These are phyloP conservation scores for Bufo bufo DNA, from an alignment of 2,113 vertebrate genomes.

Conservation along the genomic window DNA sequence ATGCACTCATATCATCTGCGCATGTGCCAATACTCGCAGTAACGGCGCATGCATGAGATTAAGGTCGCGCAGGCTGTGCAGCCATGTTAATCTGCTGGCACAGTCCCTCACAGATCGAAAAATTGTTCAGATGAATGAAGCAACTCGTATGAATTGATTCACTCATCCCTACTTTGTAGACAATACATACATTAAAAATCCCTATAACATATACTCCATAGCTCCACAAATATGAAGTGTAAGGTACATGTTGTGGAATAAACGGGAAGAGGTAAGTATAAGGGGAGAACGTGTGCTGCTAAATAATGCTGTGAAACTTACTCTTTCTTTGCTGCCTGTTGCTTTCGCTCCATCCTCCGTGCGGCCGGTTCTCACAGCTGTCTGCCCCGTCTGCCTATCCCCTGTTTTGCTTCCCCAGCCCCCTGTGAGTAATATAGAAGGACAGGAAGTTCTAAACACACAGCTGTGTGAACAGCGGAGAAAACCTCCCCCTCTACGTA, in stretches of 20 bases:
- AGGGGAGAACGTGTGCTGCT: not conserved
- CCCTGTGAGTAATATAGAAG: conserved; percentile 51
- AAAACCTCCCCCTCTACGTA: not conserved
- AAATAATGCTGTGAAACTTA: conserved; percentile 12
- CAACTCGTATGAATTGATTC: no score
- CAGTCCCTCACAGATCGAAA: no score
- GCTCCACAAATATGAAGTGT: not conserved
- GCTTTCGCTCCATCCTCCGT: conserved; percentile 32
- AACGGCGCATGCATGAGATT: no score
- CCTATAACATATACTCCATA: not conserved
- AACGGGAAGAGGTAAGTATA: no score
- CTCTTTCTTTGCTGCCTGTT: conserved; percentile 32
- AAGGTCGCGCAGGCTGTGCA: no score
- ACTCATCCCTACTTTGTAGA: no score
- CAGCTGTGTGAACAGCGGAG: conserved; percentile 39
- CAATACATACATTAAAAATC: not conserved
- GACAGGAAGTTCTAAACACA: conserved; percentile 50
- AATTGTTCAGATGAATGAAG: no score
- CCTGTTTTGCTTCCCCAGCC: conserved; percentile 27
- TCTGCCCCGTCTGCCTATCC: conserved; percentile 34
- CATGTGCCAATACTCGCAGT: no score
- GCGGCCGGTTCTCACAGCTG: conserved; percentile 48
- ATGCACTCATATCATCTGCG: no score
- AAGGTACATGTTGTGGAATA: not conserved
- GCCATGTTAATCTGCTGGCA: no score